Conservation (phyloP, 2,888 invertebrate species). For the Tineola bisselliella region DNA sequence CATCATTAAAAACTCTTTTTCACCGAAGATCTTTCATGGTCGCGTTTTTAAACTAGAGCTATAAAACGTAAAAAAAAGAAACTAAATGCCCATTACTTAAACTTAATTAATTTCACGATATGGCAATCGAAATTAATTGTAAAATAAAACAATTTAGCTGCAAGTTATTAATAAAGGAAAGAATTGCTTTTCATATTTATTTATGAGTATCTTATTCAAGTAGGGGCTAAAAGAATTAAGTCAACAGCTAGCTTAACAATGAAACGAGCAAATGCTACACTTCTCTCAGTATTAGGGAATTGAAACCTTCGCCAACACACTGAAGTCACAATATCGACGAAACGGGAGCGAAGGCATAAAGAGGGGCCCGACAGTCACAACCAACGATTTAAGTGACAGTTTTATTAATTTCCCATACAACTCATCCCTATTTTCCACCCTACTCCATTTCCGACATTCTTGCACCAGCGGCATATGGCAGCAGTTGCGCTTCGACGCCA, state of each 20-base stretch:
- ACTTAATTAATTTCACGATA: background rate
- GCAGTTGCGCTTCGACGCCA: slow-evolving; percentile 25
- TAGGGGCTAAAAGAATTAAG: slow-evolving; percentile 51
- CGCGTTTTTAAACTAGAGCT: background rate
- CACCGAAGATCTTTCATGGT: slow-evolving; percentile 7
- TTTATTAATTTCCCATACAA: slow-evolving; percentile 77
- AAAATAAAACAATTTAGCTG: slow-evolving; percentile 3
- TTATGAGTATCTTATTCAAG: slow-evolving; percentile 45
- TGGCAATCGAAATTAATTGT: background rate
- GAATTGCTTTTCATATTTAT: slow-evolving; percentile 41
- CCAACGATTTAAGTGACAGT: slow-evolving; percentile 75
- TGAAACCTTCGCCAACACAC: slow-evolving; percentile 24
- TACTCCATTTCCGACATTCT: slow-evolving; percentile 50
- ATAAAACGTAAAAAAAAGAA: background rate
- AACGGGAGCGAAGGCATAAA: slow-evolving; percentile 20
- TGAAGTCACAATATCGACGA: slow-evolving; percentile 37
- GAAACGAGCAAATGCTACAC: slow-evolving; percentile 36
- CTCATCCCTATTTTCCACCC: slow-evolving; percentile 60
- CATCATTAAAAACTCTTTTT: slow-evolving; percentile 45
- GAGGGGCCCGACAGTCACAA: slow-evolving; percentile 54
- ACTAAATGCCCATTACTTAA: too few relatives aligned
- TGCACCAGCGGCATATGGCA: slow-evolving; percentile 51
- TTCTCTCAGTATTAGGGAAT: slow-evolving; percentile 23
- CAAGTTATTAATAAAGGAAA: slow-evolving; percentile 19
- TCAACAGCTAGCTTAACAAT: slow-evolving; percentile 57